Percentiles rank a stretch among this genome's conserved stretches.
phyloP scores from a whole-genome alignment of 2,888 invertebrate species.

The Xestobium rufovillosum region DNA sequence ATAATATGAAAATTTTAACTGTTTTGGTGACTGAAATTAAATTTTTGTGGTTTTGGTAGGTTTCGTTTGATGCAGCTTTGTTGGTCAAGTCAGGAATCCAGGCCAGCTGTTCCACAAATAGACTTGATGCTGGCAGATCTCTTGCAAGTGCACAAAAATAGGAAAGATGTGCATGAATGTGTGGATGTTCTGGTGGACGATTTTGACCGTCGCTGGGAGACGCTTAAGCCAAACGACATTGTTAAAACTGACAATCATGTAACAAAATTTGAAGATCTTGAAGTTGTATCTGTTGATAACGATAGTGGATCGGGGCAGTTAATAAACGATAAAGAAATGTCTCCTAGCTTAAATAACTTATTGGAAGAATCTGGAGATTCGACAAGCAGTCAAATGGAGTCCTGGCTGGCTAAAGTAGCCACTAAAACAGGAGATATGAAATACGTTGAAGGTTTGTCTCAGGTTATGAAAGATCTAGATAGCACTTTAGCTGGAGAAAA shows the following conservation, averaged over 20 bases:
- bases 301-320: constrained; percentile 36
- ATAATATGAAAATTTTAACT: too few relatives aligned
- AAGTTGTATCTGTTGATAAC: constrained; percentile 24
- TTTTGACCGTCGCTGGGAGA: constrained; percentile 70
- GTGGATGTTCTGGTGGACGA: constrained; percentile 41
- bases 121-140: constrained; percentile 47
- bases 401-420: constrained; percentile 54
- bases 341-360: constrained; percentile 53
- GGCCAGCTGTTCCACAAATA: constrained; percentile 48
- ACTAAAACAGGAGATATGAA: constrained; percentile 54
- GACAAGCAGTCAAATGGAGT: constrained; percentile 44
- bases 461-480: constrained; percentile 57
- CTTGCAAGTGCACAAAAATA: constrained; percentile 36
- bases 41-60: constrained; percentile 44
- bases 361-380: constrained; percentile 13
- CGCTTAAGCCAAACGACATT: constrained; percentile 58
- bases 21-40: too few relatives aligned
- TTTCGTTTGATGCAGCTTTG: constrained; percentile 67
- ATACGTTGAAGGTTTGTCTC: constrained; percentile 52
- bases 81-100: constrained; percentile 48
- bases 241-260: constrained; percentile 51
- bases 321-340: constrained; percentile 28
- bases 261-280: constrained; percentile 49
- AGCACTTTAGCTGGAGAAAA: constrained; percentile 56
- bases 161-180: constrained; percentile 23